Evolutionary conservation across 1,140 invertebrate genomes (phyloP), one percentile per base, ranked within the genome.

Genomic region (Chlorops oryzae): DNA sequence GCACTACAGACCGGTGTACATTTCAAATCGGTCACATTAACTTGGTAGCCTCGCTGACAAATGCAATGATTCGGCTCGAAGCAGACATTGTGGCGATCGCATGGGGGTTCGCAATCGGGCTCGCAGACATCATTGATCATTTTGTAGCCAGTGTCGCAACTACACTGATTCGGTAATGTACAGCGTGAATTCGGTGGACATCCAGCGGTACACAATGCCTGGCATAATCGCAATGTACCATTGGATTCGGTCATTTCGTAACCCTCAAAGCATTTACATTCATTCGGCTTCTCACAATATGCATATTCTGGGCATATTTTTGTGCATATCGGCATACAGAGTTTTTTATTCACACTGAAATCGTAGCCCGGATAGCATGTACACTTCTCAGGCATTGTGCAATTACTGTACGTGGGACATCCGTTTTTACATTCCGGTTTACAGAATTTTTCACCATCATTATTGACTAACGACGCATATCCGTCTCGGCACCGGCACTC

Each of bases 41-140:
- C 10, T 3, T 32, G 75, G 50, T 77, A 77, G 35, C 77, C 77
- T 23, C 73, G 70, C 58, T 73, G 74, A 52, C 80, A 82, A 7
- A 65, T 61, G 61, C 81, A 83, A 0, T 59, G 63, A 2, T 80
- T 64, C 0, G 79, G 80, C 0, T 61, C 73, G 10, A 58, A 55
- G 55, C 81, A 83, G 6, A 69, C 73, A 55, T 81, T 78, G 1
- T 74, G 56, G 48, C 75, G 77, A 1, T 69, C 72, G 21, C 75
- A 76, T 3, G 25, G 21, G 3, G 57, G 47, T 0, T 57, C 27
- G 47, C 76, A 77, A 12, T 28, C 23, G 3, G 55, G 52, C 3
- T 21, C 28, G 20, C 57, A 59, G n/a, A n/a, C n/a, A n/a, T n/a
- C 3, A 13, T 4, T 0, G 3, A 25, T 7, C 7, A 24, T 38